These are phyloP conservation scores for Ageneiosus marmoratus DNA, from an alignment of 2,113 vertebrate genomes.

Conservation along the genomic window DNA sequence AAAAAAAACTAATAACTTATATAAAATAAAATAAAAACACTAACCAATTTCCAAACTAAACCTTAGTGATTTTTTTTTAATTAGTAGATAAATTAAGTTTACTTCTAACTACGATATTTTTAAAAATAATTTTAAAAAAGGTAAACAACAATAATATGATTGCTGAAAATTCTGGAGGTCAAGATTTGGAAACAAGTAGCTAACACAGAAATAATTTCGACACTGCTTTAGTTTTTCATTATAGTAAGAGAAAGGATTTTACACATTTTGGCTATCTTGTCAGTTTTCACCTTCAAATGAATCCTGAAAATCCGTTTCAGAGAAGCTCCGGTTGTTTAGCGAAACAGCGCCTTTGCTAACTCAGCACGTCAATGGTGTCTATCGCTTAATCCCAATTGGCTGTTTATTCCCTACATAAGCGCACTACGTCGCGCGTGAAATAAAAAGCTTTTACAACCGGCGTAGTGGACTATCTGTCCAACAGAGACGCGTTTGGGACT, in stretches of 20 bases:
- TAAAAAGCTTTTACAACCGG: slow-evolving; percentile 3
- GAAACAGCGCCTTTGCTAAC: background rate
- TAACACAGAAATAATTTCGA: background rate
- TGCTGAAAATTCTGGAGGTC: background rate
- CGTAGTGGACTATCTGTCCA: background rate
- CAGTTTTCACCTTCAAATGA: background rate
- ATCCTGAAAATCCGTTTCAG: background rate
- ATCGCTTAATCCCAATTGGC: background rate
- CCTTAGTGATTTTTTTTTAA: background rate
- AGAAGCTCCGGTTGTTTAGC: background rate
- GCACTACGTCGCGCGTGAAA: background rate
- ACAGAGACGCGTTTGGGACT: background rate
- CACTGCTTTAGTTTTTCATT: background rate
- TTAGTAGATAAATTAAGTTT: background rate
- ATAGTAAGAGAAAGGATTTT: background rate
- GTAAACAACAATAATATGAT: background rate
- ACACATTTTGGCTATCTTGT: background rate
- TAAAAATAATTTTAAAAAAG: background rate
- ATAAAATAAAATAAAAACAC: background rate
- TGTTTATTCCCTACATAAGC: background rate
- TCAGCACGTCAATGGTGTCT: background rate
- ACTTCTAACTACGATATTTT: background rate
- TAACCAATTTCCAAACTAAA: background rate
- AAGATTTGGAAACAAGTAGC: background rate
- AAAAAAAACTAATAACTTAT: background rate